Base-by-base conservation (phyloP, 2,113 vertebrate genomes). In the Pollachius pollachius region DNA sequence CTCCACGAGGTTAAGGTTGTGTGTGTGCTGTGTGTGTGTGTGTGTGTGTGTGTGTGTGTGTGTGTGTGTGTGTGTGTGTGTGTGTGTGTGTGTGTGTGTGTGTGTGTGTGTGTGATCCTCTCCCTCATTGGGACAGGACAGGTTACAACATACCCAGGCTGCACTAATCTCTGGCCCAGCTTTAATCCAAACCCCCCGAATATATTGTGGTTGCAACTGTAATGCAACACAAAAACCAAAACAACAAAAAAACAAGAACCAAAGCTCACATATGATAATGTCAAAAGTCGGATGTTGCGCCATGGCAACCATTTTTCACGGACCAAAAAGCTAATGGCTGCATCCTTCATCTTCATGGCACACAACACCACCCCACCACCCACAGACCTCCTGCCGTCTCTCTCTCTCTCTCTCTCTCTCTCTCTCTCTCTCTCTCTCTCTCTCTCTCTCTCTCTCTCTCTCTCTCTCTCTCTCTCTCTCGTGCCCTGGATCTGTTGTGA, bases 401-500 rank as follows among this genome's bases (percentile, higher is more conserved):
- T 70, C 52, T 56, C 74, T 15, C 57, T 27, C 70, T 34, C 74
- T 15, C 57, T 27, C 70, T 34, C 19, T 34, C 1, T 59, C 72
- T 57, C 34, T 64, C 60, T 73, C 65, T 65, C 74, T 81, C 25
- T 58, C 12, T 59, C 16, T 19, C 3, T 69, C 52, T 54, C 73
- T 12, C 57, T 25, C 69, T 27, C 63, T 59, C 64, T 57, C 58
- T 64, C 16, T 30, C 1, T 62, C 72, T 61, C 30, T 65, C 59
- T 73, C 65, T 62, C 74, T 81, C 62, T 25, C 52, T 72, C 64
- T 77, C 72, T 34, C 63, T 72, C 64, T 30, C 59, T 2, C 5
- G 68, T 69, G 62, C 27, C 52, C 59, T 62, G 68, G 34, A 68
- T 77, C 78, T 81, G 80, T 82, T 84, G 77, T 69, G 78, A 82